Percentiles rank a stretch among this genome's conserved stretches.
phyloP scores from a whole-genome alignment of 2,888 invertebrate genomes.

The Rhimphoctona megacephalus region DNA sequence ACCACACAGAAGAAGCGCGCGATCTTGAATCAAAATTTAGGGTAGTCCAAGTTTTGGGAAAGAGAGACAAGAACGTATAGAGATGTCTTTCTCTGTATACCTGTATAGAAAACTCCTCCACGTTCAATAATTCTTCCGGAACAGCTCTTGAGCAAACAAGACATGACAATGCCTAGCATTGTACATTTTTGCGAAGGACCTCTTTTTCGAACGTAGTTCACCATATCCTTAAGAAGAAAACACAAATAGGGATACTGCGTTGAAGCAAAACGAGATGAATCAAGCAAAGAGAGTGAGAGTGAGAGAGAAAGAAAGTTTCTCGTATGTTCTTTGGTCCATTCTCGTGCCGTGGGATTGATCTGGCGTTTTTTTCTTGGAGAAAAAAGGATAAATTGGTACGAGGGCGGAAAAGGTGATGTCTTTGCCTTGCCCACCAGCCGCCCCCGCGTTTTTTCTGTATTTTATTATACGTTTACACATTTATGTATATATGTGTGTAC shows the following conservation, averaged over 20 bases:
- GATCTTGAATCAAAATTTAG: slow-evolving; percentile 13
- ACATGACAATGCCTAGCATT: slow-evolving; percentile 73
- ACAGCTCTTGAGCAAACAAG: slow-evolving; percentile 79
- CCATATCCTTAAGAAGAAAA: slow-evolving; percentile 18
- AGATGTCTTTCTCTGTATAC: slow-evolving; percentile 13
- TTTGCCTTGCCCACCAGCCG: slow-evolving; percentile 71
- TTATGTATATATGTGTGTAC: neutral
- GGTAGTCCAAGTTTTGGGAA: slow-evolving; percentile 6
- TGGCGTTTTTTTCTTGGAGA: slow-evolving; percentile 46
- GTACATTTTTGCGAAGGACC: slow-evolving; percentile 58
- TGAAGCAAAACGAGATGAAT: slow-evolving; percentile 52
- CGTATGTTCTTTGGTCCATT: slow-evolving; percentile 61
- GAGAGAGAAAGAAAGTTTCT: slow-evolving; percentile 64
- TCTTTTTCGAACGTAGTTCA: slow-evolving; percentile 49
- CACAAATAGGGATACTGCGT: slow-evolving; percentile 33
- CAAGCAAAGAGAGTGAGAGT: slow-evolving; percentile 63
- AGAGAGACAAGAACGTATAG: slow-evolving; percentile 26
- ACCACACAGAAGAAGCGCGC: slow-evolving; percentile 24
- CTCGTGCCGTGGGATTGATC: slow-evolving; percentile 41
- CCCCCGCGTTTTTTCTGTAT: slow-evolving; percentile 60
- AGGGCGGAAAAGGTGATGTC: slow-evolving; percentile 78
- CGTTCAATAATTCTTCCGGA: slow-evolving; percentile 70
- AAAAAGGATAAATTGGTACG: slow-evolving; percentile 77
- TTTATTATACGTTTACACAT: slow-evolving; percentile 15
- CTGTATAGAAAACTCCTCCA: slow-evolving; percentile 42